Percentiles rank a stretch among this genome's conserved stretches.
These are phyloP conservation scores for Plecturocebus donacophilus DNA, from an alignment of 2,113 vertebrate genomes.

Conservation along the genomic window DNA sequence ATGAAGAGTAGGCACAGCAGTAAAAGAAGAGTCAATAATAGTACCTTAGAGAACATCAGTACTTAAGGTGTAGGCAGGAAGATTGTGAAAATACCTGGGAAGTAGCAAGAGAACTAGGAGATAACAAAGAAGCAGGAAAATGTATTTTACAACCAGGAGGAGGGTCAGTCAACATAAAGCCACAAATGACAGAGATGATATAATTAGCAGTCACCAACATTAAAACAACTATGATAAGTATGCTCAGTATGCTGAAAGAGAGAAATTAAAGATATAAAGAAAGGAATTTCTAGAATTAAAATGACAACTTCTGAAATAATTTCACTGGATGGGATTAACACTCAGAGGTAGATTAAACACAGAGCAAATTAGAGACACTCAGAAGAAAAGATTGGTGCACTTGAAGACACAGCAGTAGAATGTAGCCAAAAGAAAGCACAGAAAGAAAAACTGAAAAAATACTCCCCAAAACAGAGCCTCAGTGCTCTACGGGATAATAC, in stretches of 20 bases:
- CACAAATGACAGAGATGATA: not conserved
- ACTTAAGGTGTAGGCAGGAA: not conserved
- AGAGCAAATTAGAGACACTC: not conserved
- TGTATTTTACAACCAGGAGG: not conserved
- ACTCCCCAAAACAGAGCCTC: not conserved
- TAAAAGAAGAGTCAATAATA: not conserved
- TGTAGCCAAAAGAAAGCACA: not conserved
- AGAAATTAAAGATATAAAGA: conserved; percentile 25
- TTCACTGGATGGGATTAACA: not conserved
- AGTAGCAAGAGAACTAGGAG: not conserved
- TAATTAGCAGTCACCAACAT: not conserved
- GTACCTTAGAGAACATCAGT: not conserved
- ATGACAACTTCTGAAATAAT: conserved; percentile 23
- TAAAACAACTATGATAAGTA: not conserved
- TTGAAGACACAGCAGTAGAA: not conserved
- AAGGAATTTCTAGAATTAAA: conserved; percentile 45
- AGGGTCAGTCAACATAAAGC: not conserved
- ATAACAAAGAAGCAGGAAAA: not conserved
- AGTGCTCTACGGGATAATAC: not conserved
- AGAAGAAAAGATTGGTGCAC: not conserved
- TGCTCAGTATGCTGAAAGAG: not conserved
- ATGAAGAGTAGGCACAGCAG: not conserved
- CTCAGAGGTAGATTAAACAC: not conserved
- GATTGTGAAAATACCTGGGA: not conserved
- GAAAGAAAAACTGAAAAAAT: not conserved